These are phyloP conservation scores for Peucedramus taeniatus DNA, from an alignment of 2,113 vertebrate species.

Conservation along the genomic window DNA sequence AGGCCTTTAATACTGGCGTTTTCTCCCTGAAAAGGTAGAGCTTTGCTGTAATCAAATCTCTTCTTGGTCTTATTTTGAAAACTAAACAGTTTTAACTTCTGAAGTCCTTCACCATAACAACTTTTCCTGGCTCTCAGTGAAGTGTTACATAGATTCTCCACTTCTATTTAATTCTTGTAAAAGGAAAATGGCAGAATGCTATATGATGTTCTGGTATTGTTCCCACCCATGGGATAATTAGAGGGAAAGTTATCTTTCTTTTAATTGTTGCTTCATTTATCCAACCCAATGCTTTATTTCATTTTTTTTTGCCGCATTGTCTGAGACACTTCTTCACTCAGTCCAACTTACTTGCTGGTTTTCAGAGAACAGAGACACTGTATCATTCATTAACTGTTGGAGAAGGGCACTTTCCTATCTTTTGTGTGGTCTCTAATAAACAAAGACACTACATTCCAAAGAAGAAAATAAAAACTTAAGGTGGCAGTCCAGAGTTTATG, in stretches of 20 bases:
- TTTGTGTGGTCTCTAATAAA: constrained; percentile 22
- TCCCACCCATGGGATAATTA: neutral
- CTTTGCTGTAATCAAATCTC: constrained; percentile 4
- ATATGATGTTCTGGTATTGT: neutral
- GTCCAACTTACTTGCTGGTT: constrained; percentile 22
- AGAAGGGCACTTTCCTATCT: neutral
- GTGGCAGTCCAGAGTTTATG: neutral
- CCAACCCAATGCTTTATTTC: neutral
- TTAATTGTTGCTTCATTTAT: neutral
- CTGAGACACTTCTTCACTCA: constrained; percentile 27
- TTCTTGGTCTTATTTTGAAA: neutral
- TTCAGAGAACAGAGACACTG: neutral
- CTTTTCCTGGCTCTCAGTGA: neutral
- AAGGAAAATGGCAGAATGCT: neutral
- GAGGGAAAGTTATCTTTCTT: neutral
- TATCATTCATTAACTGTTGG: neutral
- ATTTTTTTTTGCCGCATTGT: neutral
- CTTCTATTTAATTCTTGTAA: neutral
- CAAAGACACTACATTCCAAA: neutral
- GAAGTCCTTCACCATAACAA: neutral
- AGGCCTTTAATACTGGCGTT: constrained; percentile 2
- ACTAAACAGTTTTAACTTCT: neutral
- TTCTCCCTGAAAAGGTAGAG: neutral
- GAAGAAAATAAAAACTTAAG: neutral
- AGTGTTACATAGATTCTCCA: neutral